Evolutionary conservation across 2,113 vertebrate genomes (phyloP), one percentile per base, ranked within the genome.

Genomic region (Galbula dea): DNA sequence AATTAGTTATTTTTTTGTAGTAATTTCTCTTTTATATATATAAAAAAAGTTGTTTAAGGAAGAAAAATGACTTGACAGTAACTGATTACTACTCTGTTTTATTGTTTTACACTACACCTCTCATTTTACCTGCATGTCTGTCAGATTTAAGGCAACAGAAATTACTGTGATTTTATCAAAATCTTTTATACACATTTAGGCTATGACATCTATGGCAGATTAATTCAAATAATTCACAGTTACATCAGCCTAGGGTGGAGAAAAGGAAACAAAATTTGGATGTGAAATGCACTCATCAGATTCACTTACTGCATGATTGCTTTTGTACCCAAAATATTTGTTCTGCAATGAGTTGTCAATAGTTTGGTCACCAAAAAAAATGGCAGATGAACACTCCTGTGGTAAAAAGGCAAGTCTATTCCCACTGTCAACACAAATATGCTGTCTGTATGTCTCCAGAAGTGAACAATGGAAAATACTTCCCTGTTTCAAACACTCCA

Each of bases 181-280:
- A 98, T 96, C 39, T 96, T 97, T 96, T 96, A 62, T 97, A 97
- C 84, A 97, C 71, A 96, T 97, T 97, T 97, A 94, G 89, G 27
- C 58, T 92, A 86, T 97, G 95, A 90, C 86, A 96, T 95, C 96
- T 96, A 84, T 96, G 95, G 73, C 83, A 97, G 93, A 97, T 96
- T 96, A 97, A 97, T 97, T 97, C 97, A 97, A 98, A 96, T 96
- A 95, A 97, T 97, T 97, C 81, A 88, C 83, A 90, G 62, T 95
- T 96, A 91, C 73, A 91, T 96, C 92, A 94, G 78, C 72, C 73
- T 94, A 65, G 59, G 76, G 51, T 62, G 15, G 63, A 89, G 84
- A 86, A 73, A 81, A 34, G 90, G 79, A 86, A 94, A 80, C n/a
- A 84, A 55, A 26, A 65, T 91, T 97, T 78, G 83, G 36, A 90